These are phyloP conservation scores for Pterois miles DNA, from an alignment of 2,797 vertebrate species.

Conservation along the genomic window DNA sequence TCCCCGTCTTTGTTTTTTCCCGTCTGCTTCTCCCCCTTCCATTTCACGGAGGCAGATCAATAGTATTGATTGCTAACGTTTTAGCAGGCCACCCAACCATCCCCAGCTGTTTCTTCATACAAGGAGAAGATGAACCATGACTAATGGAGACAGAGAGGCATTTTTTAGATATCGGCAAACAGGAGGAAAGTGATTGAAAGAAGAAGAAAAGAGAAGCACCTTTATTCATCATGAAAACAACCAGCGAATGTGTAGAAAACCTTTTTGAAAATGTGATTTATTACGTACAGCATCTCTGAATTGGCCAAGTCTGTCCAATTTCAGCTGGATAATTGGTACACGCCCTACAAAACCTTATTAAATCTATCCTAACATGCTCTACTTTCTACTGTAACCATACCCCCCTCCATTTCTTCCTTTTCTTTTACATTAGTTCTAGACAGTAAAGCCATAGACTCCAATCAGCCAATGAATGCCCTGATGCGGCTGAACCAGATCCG, in stretches of 20 bases:
- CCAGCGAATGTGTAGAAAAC: not conserved
- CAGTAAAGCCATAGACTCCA: conserved; percentile 98
- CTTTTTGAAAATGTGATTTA: conserved; percentile 42
- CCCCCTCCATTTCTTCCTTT: not conserved
- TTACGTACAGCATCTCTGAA: conserved; percentile 14
- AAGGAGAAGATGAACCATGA: conserved; percentile 54
- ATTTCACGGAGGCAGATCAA: conserved; percentile 69
- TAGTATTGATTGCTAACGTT: conserved; percentile 78
- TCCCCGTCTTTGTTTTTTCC: conserved; percentile 14
- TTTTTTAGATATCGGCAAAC: conserved; percentile 57
- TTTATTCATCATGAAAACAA: conserved; percentile 58
- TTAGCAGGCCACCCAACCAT: conserved; percentile 68
- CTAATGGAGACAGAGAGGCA: conserved; percentile 59
- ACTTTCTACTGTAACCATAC: not conserved
- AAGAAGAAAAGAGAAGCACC: conserved; percentile 35
- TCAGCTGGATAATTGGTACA: conserved; percentile 14
- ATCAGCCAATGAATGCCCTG: conserved; percentile 96
- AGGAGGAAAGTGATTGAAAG: conserved; percentile 43
- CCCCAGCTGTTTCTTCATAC: conserved; percentile 55
- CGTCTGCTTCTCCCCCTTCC: conserved; percentile 34
- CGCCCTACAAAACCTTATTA: not conserved
- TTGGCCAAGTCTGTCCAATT: conserved; percentile 29
- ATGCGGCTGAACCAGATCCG: conserved; percentile 99
- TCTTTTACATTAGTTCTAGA: conserved; percentile 87
- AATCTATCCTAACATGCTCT: conserved; percentile 23